A percentile compares a stretch with the other conserved stretches of the same genome.
Evolutionary conservation across 2,888 invertebrate species (phyloP).

Genomic region (Auanema sp.): DNA sequence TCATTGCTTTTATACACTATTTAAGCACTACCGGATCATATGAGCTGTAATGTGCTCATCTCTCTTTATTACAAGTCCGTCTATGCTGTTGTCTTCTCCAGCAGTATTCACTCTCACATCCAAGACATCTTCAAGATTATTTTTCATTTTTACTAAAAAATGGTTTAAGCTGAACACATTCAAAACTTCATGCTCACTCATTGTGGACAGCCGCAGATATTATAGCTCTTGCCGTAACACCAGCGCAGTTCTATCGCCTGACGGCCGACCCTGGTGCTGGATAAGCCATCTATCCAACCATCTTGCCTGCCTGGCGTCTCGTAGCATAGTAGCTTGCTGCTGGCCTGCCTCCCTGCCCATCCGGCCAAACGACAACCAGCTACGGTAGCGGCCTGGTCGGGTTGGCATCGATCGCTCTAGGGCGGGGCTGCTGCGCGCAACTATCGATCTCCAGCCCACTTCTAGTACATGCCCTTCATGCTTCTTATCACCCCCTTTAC

Average conservation of each 20-base stretch:
- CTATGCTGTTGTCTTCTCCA: too few species aligned
- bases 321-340: neutral
- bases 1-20: too few species aligned
- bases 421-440: constrained; percentile 16
- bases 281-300: too few species aligned
- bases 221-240: neutral
- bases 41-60: constrained; percentile 2
- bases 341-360: neutral
- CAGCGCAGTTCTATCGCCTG: neutral
- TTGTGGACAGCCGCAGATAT: constrained; percentile 5
- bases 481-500: constrained; percentile 8
- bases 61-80: neutral
- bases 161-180: too few species aligned
- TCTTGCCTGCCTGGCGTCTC: too few species aligned
- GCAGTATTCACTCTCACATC: too few species aligned
- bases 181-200: too few species aligned
- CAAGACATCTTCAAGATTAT: too few species aligned
- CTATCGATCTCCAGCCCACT: constrained; percentile 18
- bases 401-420: constrained; percentile 16
- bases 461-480: constrained; percentile 20
- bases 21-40: too few species aligned
- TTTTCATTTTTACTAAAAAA: too few species aligned
- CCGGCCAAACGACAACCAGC: constrained; percentile 6
- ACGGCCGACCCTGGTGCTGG: neutral
- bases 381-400: constrained; percentile 17